These are phyloP conservation scores for Bombyx mandarina DNA, from an alignment of 1,140 invertebrate species.

Conservation along the genomic window DNA sequence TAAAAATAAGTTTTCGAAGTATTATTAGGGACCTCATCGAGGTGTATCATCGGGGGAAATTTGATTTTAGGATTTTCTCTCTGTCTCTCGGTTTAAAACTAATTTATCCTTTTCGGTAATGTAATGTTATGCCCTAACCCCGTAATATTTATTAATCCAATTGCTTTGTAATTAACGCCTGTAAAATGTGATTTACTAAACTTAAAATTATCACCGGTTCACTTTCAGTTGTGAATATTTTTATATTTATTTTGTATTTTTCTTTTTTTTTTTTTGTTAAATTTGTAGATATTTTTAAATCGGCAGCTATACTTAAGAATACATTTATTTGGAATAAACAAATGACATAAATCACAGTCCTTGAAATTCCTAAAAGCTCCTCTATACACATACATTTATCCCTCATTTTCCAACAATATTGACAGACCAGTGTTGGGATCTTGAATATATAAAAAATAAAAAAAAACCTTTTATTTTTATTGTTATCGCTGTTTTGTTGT, in stretches of 20 bases:
- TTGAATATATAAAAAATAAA: constrained; percentile 48
- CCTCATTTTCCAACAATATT: constrained; percentile 49
- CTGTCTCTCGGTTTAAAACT: constrained; percentile 16
- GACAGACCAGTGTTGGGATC: constrained; percentile 60
- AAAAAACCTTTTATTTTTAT: constrained; percentile 59
- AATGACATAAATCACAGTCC: constrained; percentile 67
- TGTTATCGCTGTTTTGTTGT: constrained; percentile 51
- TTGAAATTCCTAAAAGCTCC: constrained; percentile 11
- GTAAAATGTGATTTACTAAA: constrained; percentile 16
- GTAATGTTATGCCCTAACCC: constrained; percentile 22
- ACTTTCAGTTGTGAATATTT: constrained; percentile 55
- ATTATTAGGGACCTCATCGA: too few relatives aligned
- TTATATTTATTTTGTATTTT: constrained; percentile 46
- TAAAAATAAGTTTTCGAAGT: constrained; percentile 13
- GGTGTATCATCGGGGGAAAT: too few relatives aligned
- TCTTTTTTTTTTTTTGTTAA: constrained; percentile 56
- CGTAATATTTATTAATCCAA: constrained; percentile 55
- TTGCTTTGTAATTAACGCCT: constrained; percentile 46
- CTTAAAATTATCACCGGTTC: constrained; percentile 12
- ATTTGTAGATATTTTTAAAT: constrained; percentile 51
- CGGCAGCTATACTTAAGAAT: constrained; percentile 60
- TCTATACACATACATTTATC: constrained; percentile 15
- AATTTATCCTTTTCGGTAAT: constrained; percentile 25
- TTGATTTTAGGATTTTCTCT: too few relatives aligned
- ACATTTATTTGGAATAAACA: constrained; percentile 62